Evolutionary conservation across 2,797 vertebrate genomes (phyloP).

Genomic region (Mormyrops attenuatus): DNA sequence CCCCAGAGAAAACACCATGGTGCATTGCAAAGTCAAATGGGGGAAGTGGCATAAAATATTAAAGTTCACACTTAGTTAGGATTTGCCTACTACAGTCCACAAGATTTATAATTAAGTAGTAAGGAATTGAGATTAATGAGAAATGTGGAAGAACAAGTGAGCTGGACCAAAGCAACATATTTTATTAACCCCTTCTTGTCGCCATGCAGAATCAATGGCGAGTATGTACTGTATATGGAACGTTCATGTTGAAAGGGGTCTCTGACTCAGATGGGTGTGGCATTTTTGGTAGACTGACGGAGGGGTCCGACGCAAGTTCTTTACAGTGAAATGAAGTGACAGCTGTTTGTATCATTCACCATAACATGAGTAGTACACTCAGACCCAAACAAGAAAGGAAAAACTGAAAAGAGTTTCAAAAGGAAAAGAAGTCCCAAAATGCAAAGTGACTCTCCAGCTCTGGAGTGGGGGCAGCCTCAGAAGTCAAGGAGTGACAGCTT

Average conservation of each 20-base stretch:
- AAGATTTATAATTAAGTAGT: not conserved
- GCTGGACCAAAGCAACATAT: not conserved
- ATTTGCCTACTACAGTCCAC: not conserved
- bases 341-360: not conserved
- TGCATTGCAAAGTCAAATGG: not conserved
- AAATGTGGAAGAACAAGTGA: not conserved
- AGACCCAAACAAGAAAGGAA: not conserved
- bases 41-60: not conserved
- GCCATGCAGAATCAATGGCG: not conserved
- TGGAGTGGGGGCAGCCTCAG: not conserved
- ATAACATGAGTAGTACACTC: not conserved
- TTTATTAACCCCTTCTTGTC: not conserved
- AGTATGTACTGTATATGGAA: too few species aligned
- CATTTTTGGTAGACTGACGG: not conserved
- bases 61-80: not conserved
- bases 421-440: not conserved
- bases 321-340: not conserved
- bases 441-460: not conserved
- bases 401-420: not conserved
- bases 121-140: not conserved
- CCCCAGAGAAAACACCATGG: not conserved
- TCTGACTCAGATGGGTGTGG: not conserved
- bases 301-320: not conserved
- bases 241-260: too few species aligned
- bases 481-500: constrained; percentile 26